Base-by-base conservation (phyloP, 1,140 invertebrate species). In the Augochlora pura region DNA sequence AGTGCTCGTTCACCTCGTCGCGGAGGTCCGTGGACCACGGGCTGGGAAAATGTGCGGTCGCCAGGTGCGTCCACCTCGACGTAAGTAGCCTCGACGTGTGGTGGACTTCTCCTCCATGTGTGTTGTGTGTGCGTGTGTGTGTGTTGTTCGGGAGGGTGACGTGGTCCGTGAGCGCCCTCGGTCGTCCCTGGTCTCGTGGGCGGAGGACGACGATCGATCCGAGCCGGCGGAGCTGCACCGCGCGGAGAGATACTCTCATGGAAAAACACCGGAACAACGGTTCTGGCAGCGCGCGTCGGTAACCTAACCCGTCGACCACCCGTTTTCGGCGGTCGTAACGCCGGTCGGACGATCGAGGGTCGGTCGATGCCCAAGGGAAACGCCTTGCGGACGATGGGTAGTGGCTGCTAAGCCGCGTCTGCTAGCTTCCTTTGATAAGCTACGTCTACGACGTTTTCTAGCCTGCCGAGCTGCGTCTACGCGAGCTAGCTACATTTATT, bases 181-280 rank as follows among this genome's bases (percentile, higher is more conserved):
- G 54, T n/a, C 70, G 63, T 74, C 42, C 59, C 65, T 14, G 38
- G 32, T 73, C 63, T 39, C 60, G 66, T 21, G 54, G 72, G 42
- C 57, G 74, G 74, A 67, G 63, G 46, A 42, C 59, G 74, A 69
- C 42, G 68, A 70, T 54, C 27, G 62, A 64, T 63, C 64, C 14
- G 10, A 10, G 64, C 39, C 39, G 39, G 39, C 64, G 3, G n/a
- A 25, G 64, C 38, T 25, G 64, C 63, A 65, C 64, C 63, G 32
- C 32, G 32, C 32, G 32, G 64, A n/a, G 64, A 66, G 64, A 66
- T 60, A n/a, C 42, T 57, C 60, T 38, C 66, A 38, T 81, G 77
- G 77, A 80, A 80, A 80, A 80, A 75, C 54, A 80, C 79, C 71
- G 57, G 42, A 38, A n/a, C n/a, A 21, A 57, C n/a, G 21, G 54